Base-by-base conservation (phyloP, 1,140 invertebrate genomes). In the Cyclina sinensis region DNA sequence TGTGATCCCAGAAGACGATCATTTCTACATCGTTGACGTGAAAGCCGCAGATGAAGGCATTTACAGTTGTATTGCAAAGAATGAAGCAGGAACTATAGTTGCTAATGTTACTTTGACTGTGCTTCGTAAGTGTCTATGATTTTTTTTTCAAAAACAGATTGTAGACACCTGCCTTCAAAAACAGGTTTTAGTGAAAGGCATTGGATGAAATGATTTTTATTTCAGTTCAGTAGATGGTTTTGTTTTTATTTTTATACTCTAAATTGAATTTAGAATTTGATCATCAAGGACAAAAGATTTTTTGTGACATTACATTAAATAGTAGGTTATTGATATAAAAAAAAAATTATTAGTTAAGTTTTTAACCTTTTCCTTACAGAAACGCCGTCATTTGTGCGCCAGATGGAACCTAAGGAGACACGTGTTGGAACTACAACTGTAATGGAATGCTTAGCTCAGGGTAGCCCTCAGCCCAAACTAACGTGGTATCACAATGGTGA, bases 21-120 rank as follows among this genome's bases (percentile, higher is more conserved):
- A 97, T 2, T 98, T 99, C 92, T 98, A 99, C 92, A 99, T 99
- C 89, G 96, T 98, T 12, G 97, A 98, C 96, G 98, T 98, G 11
- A 98, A 98, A 95, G 96, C 97, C 0, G 96, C 96, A 51, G 99
- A 99, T 95, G 97, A 97, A 93, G 99, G 99, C 1, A 96, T 98
- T 2, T 99, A 99, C 94, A 99, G 97, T 43, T 99, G 99, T 95
- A 98, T 97, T 9, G 99, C 99, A 0, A 97, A 97, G 91, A 99
- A 99, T 96, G 96, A 97, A 24, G 99, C 98, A 24, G 98, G 98
- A 0, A 96, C 97, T 62, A 97, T 98, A 30, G 97, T 97, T 76
- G 97, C 98, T 1, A 99, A 99, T 96, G 98, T 98, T 0, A 97
- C 97, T n/a, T 95, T 99, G 1, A 97, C 97, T 89, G 98, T 99